Evolutionary conservation across 1,140 invertebrate genomes (phyloP).

Genomic region (Uloborus diversus): DNA sequence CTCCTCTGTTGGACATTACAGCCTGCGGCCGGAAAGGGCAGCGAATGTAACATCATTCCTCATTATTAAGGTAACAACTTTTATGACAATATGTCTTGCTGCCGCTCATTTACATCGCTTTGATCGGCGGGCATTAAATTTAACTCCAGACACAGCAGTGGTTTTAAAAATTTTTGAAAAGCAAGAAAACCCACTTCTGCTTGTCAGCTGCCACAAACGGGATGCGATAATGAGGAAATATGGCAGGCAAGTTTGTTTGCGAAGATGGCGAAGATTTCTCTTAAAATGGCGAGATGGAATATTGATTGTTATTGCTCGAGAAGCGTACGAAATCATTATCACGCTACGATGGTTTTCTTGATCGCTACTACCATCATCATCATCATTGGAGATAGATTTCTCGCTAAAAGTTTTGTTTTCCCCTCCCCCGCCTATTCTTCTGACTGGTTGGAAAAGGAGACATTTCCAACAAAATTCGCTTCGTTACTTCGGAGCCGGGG

Average conservation of each 20-base stretch:
- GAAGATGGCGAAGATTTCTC: conserved; percentile 24
- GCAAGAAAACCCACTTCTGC: not conserved
- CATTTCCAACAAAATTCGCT: not conserved
- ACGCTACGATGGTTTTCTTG: not conserved
- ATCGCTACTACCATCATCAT: conserved; percentile 18
- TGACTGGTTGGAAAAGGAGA: not conserved
- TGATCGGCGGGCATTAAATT: no score
- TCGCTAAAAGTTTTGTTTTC: not conserved
- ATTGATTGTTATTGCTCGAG: conserved; percentile 39
- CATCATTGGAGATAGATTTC: not conserved
- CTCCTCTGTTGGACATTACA: no score
- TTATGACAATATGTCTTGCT: no score
- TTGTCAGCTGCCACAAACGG: not conserved
- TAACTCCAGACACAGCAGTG: no score
- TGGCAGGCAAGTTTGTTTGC: not conserved
- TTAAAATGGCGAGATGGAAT: conserved; percentile 6
- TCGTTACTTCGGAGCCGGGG: no score
- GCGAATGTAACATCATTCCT: no score
- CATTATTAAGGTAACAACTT: no score
- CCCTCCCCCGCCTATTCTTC: no score
- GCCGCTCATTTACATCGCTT: no score
- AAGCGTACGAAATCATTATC: conserved; percentile 38
- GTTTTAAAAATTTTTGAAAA: not conserved
- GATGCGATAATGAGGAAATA: conserved; percentile 3
- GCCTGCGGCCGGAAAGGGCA: no score